These are phyloP conservation scores for Heptranchias perlo DNA, from an alignment of 2,113 vertebrate genomes.

Conservation along the genomic window DNA sequence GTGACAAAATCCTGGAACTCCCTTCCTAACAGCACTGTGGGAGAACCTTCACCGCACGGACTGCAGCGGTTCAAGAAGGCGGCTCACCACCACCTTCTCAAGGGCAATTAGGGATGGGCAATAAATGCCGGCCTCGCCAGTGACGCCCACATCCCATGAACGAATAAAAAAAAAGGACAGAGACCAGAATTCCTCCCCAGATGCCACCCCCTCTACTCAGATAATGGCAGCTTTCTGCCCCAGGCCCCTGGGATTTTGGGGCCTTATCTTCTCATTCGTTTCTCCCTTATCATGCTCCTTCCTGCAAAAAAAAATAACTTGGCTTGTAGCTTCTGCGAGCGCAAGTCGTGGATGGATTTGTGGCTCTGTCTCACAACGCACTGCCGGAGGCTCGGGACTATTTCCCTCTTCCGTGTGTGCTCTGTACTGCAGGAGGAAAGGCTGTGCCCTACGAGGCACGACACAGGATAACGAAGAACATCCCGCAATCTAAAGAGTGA, in stretches of 20 bases:
- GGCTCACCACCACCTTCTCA: no score
- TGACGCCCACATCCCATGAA: no score
- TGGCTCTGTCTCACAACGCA: not conserved
- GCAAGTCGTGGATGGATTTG: not conserved
- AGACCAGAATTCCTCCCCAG: not conserved
- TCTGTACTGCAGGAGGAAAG: not conserved
- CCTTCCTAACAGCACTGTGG: no score
- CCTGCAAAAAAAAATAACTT: no score
- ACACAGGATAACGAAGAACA: not conserved
- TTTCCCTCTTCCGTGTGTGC: no score
- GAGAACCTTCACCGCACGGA: no score
- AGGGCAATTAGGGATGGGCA: no score
- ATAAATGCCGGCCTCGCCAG: no score
- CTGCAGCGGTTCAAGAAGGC: no score
- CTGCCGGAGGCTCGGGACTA: not conserved
- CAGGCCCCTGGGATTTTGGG: not conserved
- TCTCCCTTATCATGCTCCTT: not conserved
- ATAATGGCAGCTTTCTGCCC: not conserved
- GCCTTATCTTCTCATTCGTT: not conserved
- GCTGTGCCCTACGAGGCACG: not conserved
- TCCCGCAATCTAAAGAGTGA: not conserved
- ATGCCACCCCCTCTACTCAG: not conserved
- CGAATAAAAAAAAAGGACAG: no score
- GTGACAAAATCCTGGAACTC: no score
- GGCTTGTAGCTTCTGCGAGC: not conserved